A percentile compares a stretch with the other conserved stretches of the same genome.
phyloP scores from a whole-genome alignment of 2,797 vertebrate species.

The Gephyroberyx darwinii region DNA sequence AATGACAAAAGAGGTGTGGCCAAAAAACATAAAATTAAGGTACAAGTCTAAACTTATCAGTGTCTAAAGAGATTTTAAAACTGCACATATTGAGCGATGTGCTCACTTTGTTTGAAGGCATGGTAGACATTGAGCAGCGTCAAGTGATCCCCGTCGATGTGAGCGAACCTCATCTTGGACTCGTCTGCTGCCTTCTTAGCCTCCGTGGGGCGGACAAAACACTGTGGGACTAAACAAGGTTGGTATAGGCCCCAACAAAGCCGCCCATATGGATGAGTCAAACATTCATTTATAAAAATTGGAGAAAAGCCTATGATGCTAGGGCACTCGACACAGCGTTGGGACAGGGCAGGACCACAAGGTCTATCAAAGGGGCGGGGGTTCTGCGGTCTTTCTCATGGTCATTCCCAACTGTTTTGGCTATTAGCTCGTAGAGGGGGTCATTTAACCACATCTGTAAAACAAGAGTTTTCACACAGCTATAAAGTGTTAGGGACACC shows the following conservation, averaged over 20 bases:
- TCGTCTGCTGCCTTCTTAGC: constrained; percentile 99
- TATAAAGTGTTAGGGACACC: constrained; percentile 85
- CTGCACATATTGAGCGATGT: constrained; percentile 60
- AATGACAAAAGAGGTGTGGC: background rate
- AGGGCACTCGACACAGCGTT: constrained; percentile 94
- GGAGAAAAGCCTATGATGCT: constrained; percentile 96
- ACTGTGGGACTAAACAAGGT: constrained; percentile 99
- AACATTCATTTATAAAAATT: constrained; percentile 90
- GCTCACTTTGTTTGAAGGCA: constrained; percentile 99
- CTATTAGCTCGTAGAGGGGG: constrained; percentile 84
- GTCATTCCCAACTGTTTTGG: constrained; percentile 90
- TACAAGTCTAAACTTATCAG: constrained; percentile 75
- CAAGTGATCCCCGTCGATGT: constrained; percentile 99
- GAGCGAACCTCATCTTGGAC: constrained; percentile 99
- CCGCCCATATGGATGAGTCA: constrained; percentile 99
- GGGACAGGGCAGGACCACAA: constrained; percentile 91
- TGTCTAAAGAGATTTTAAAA: constrained; percentile 26
- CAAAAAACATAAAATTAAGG: no score
- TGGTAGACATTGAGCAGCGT: constrained; percentile 99
- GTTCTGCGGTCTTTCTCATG: constrained; percentile 69
- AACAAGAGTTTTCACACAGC: constrained; percentile 95
- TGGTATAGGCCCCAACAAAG: constrained; percentile 99
- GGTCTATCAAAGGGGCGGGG: constrained; percentile 74
- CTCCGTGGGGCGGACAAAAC: constrained; percentile 99
- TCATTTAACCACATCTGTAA: constrained; percentile 97